Evolutionary conservation across 35 echinoderm and acorn worm species (phyloP).

Genomic region (Strongylocentrotus purpuratus): DNA sequence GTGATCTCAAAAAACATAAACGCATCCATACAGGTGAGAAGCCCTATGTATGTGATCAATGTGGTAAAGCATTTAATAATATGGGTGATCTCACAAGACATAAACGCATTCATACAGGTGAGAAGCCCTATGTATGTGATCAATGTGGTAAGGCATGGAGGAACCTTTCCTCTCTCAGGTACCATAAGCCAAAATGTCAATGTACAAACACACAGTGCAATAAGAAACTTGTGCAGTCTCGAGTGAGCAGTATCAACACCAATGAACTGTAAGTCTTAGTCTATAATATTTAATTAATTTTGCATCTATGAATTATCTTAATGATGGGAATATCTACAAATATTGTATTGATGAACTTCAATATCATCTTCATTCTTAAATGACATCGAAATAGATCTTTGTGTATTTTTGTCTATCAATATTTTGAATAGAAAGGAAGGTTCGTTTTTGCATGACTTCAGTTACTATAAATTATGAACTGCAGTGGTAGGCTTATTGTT

Average conservation of each 20-base stretch:
- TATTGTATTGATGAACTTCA: too few relatives aligned
- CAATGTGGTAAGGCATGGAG: slow-evolving; percentile 35
- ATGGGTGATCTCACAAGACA: not conserved
- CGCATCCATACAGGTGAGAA: slow-evolving; percentile 80
- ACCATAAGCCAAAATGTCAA: not conserved
- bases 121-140: slow-evolving; percentile 33
- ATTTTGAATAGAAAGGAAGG: too few relatives aligned
- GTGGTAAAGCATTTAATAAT: slow-evolving; percentile 55
- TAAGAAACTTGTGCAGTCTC: not conserved
- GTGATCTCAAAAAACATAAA: slow-evolving; percentile 44
- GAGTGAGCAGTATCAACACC: not conserved
- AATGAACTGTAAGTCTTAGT: not conserved
- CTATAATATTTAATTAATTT: not conserved
- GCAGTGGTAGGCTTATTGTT: too few relatives aligned
- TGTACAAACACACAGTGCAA: not conserved
- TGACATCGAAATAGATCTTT: too few relatives aligned
- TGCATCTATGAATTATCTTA: not conserved
- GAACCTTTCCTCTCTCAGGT: slow-evolving; percentile 7
- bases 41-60: slow-evolving; percentile 66
- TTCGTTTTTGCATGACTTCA: too few relatives aligned
- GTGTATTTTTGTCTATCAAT: too few relatives aligned
- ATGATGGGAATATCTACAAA: not conserved
- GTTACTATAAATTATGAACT: too few relatives aligned
- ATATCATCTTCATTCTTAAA: too few relatives aligned
- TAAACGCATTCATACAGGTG: slow-evolving; percentile 35